Percentiles rank a stretch among this genome's conserved stretches.
phyloP scores from a whole-genome alignment of 2,113 vertebrate species.

The Paracanthobrama guichenoti region DNA sequence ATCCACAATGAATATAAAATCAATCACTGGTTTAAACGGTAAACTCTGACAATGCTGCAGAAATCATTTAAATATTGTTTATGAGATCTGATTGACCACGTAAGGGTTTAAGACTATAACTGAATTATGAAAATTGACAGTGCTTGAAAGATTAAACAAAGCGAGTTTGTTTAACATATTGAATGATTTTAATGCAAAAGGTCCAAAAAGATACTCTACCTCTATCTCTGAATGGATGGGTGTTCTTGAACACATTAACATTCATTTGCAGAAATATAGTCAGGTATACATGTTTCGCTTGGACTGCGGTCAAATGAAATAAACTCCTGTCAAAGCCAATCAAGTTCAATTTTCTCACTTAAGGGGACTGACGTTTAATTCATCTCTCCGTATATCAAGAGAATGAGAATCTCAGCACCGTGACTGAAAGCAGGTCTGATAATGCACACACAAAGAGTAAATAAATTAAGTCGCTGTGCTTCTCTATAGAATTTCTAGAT shows the following conservation, averaged over 20 bases:
- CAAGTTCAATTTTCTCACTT: constrained; percentile 15
- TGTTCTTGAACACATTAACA: not conserved
- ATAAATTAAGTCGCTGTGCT: constrained; percentile 2
- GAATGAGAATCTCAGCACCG: not conserved
- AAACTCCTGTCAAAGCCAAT: constrained; percentile 19
- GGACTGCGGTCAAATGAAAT: constrained; percentile 8
- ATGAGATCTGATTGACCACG: not conserved
- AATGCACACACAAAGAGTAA: not conserved
- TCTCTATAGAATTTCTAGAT: not conserved
- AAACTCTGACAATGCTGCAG: not conserved
- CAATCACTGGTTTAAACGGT: not conserved
- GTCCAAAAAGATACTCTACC: not conserved
- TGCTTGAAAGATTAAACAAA: not conserved
- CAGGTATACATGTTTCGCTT: not conserved
- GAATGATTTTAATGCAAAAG: not conserved
- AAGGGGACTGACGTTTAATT: constrained; percentile 6
- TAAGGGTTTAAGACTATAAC: not conserved
- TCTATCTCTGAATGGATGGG: not conserved
- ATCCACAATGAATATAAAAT: not conserved
- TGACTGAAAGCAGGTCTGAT: not conserved
- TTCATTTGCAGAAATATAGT: not conserved
- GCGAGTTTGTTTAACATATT: constrained; percentile 2
- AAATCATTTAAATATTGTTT: not conserved
- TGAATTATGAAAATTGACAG: not conserved
- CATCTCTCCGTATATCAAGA: constrained; percentile 3